Base-by-base conservation (phyloP, 2,888 invertebrate species). In the Aporophyla lueneburgensis region DNA sequence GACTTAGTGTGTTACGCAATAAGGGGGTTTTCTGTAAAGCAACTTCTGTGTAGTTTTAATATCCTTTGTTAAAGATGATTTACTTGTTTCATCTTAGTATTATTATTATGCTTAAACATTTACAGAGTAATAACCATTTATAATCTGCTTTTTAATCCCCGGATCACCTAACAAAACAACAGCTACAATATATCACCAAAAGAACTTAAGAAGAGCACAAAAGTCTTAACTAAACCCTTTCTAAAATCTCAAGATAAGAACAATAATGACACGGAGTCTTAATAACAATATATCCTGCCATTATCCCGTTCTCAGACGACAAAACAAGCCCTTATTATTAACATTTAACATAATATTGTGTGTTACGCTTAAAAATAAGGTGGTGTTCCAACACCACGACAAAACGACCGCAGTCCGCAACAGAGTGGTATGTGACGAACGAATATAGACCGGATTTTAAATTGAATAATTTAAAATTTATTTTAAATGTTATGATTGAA, bases 311-410 rank as follows among this genome's bases (percentile, higher is more conserved):
- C 63, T 82, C 68, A 82, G 82, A 81, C 80, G 81, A 84, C 80
- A 58, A 73, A 69, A 75, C 66, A 72, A 73, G 63, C 74, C 75
- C 81, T 86, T 81, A 86, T 81, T 85, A 84, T 80, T 71, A 86
- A 83, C 84, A 81, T 85, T 86, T 80, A 80, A 81, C 79, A 74
- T 83, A 81, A 86, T 81, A 87, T 80, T 84, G 68, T 71, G 81
- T 78, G 84, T 78, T 69, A 72, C 62, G 67, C 43, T 77, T 79
- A 27, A 68, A 65, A 43, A 61, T 80, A 77, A 71, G 43, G 73
- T 54, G 33, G 0, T 5, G 74, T 86, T 76, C 16, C 51, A 66
- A 27, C 33, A 61, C 6, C 9, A n/a, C 68, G 59, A 63, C 69
- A 27, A 27, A 59, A 61, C 12, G 16, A 76, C 54, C 58, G 53